Conservation (phyloP, 1,140 invertebrate species). For the Parapsyche elsis region DNA sequence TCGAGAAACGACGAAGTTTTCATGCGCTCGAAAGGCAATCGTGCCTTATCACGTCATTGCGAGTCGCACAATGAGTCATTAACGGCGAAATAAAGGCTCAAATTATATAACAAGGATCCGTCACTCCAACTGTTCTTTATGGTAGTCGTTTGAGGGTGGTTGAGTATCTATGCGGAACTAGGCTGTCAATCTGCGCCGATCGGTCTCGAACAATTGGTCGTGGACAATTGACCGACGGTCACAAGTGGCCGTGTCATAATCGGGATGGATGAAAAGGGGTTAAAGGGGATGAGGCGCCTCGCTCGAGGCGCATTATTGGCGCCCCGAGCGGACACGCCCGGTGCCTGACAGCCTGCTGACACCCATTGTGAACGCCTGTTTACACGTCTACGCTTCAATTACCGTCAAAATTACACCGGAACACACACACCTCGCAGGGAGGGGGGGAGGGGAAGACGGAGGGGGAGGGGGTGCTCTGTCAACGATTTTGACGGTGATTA, state of each 20-base stretch:
- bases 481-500: too few species aligned
- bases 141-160: too few species aligned
- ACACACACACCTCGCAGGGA: too few species aligned
- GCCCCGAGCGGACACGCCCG: not conserved
- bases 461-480: too few species aligned
- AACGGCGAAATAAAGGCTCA: conserved; percentile 42
- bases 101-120: too few species aligned
- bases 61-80: conserved; percentile 51
- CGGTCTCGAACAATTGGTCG: not conserved
- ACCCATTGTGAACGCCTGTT: conserved; percentile 15
- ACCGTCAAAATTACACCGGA: not conserved
- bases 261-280: not conserved
- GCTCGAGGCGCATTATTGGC: too few species aligned
- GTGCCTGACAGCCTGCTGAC: conserved; percentile 15
- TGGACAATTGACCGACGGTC: conserved; percentile 18
- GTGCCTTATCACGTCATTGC: conserved; percentile 49
- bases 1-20: not conserved
- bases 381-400: not conserved
- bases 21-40: not conserved
- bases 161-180: too few species aligned
- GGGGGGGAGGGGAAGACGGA: too few species aligned
- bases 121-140: too few species aligned
- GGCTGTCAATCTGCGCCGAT: not conserved
- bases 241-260: conserved; percentile 41
- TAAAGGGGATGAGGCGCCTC: not conserved